phyloP scores from a whole-genome alignment of 2,888 invertebrate genomes.

The Acanthosepion lycidas region DNA sequence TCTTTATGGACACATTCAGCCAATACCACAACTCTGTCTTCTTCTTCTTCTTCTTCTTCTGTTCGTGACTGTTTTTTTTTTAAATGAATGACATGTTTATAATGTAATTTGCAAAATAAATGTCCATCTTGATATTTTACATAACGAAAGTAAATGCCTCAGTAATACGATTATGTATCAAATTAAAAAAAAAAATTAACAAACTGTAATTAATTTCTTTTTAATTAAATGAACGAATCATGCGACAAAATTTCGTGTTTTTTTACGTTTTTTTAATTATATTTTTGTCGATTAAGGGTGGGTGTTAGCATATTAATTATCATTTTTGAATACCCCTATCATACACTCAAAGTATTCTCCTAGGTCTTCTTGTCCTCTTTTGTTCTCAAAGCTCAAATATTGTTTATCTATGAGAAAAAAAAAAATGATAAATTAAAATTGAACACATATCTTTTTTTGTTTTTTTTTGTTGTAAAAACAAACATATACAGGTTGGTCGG shows the following conservation, averaged over 20 bases:
- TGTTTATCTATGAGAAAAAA: not conserved
- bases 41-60: not conserved
- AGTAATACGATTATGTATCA: not conserved
- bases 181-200: too few species aligned
- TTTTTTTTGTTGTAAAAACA: not conserved
- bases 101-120: not conserved
- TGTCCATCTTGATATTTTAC: not conserved
- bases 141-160: not conserved
- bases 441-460: not conserved
- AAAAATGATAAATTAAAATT: not conserved
- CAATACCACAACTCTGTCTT: not conserved
- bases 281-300: not conserved
- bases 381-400: not conserved
- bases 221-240: not conserved
- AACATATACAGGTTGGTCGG: not conserved
- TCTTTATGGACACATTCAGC: too few species aligned
- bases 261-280: not conserved
- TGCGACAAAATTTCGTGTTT: not conserved
- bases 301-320: not conserved
- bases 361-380: not conserved
- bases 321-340: not conserved
- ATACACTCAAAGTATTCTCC: not conserved
- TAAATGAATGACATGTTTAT: not conserved
- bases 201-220: not conserved
- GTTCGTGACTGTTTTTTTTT: not conserved